A percentile compares a stretch with the other conserved stretches of the same genome.
Conservation (phyloP, 2,888 invertebrate species). For the Saturnia pavonia region DNA sequence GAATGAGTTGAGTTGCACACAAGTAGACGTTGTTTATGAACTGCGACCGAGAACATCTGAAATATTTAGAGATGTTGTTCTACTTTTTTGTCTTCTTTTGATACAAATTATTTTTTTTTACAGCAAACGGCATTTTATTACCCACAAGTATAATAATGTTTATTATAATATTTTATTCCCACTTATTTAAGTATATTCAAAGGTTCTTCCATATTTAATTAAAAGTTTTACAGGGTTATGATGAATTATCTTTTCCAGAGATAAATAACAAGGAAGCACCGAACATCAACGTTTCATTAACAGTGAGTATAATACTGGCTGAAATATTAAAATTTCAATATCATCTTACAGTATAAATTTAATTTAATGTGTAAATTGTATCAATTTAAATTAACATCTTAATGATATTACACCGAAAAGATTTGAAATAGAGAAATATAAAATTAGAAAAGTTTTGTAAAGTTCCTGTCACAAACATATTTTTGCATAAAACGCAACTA, state of each 20-base stretch:
- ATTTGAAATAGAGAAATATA: neutral
- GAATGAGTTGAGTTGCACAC: too few species aligned
- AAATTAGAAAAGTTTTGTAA: neutral
- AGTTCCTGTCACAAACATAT: too few species aligned
- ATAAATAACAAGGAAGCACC: neutral
- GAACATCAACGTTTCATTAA: constrained; percentile 6
- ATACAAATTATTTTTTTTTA: too few species aligned
- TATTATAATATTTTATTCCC: too few species aligned
- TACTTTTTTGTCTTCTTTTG: too few species aligned
- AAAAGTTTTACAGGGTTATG: neutral
- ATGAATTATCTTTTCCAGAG: neutral
- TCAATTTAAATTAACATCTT: neutral
- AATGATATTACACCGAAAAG: neutral
- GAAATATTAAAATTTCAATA: constrained; percentile 2
- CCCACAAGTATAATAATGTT: too few species aligned
- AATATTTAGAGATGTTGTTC: too few species aligned
- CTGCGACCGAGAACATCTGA: too few species aligned
- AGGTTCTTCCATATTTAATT: neutral
- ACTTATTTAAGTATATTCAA: neutral
- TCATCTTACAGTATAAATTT: neutral
- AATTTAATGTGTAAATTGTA: neutral
- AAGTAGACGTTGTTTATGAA: too few species aligned
- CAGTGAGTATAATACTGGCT: neutral
- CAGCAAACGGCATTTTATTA: too few species aligned
- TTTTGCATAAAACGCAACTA: too few species aligned